Evolutionary conservation across 2,888 invertebrate genomes (phyloP), one percentile per base, ranked within the genome.

Genomic region (Folsomia candida): DNA sequence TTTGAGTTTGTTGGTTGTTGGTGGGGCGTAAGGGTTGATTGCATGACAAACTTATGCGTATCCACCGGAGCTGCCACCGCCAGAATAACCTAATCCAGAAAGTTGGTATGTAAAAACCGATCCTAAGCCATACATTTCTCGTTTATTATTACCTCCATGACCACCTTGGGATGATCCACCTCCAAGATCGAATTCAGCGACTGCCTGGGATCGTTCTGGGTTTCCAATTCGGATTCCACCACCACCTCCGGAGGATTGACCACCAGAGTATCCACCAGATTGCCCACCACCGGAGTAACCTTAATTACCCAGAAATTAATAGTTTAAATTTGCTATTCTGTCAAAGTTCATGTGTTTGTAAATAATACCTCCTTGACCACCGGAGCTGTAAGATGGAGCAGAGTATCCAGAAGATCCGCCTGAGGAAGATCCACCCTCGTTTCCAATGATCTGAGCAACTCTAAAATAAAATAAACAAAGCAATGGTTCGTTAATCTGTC

Each of bases 361-460:
- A 54, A 4, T 20, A 54, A 14, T 18, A 54, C 18, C 54, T 54
- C 54, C 54, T 14, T 20, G 11, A 14, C 54, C 54, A 14, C 20
- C 18, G 4, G 11, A 6, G 18, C 22, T 18, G 18, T 54, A 22
- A n/a, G n/a, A n/a, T n/a, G n/a, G n/a, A n/a, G n/a, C n/a, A n/a
- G n/a, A n/a, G n/a, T n/a, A n/a, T n/a, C n/a, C 27, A 51, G 4
- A 4, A 24, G 64, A 57, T 11, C n/a, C 29, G 14, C 14, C 14
- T 20, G 59, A 68, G 27, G 71, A 71, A 11, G 70, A 66, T 11
- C 70, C 54, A 54, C 62, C 66, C 51, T 61, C 69, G 60, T 71
- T 69, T 37, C 60, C 61, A 54, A 75, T 69, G 62, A 75, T 75
- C 58, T 69, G 69, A 22, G 71, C 67, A 60, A 75, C 75, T 18